Evolutionary conservation across 1,140 invertebrate genomes (phyloP), one percentile per base, ranked within the genome.

Genomic region (Laupala kohalensis): DNA sequence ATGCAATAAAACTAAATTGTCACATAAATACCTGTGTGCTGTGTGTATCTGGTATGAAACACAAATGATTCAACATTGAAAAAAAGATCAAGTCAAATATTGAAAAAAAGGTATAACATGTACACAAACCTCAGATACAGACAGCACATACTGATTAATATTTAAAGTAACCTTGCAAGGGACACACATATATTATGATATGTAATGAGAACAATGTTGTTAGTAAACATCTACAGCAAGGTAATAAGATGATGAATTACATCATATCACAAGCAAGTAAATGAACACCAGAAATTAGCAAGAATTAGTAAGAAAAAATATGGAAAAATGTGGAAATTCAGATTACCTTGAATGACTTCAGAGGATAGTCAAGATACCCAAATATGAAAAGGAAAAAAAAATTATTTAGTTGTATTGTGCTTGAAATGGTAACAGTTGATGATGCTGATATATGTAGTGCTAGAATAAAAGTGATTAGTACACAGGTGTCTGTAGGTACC

Each of bases 371-470:
- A 53, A 53, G 37, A 71, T 66, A 66, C 64, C 64, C 64, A 27
- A 63, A 27, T 70, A 70, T 70, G 69, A 72, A 68, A 72, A 69
- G 72, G 53, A 73, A 73, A 69, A 69, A 68, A 53, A 72, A 63
- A 70, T 70, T 26, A 63, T 63, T 70, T 70, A 70, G 37, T 70
- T n/a, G 69, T 70, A 53, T 53, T 70, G 69, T 70, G 69, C 69
- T 53, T 70, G 69, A 70, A 37, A 64, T 70, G 37, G 69, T 70
- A 53, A 53, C 37, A 53, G 37, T 53, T 53, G 37, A 53, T 53
- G 37, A 53, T 53, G 37, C 37, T 53, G 37, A 53, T 53, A 53
- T 13, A 53, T 53, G 37, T 53, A 53, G 37, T 53, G 37, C 37
- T 53, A 53, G 37, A 53, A 53, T 19, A 53, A 53, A 53, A 53